Base-by-base conservation (phyloP, 1,140 invertebrate species). In the Onthophagus taurus region DNA sequence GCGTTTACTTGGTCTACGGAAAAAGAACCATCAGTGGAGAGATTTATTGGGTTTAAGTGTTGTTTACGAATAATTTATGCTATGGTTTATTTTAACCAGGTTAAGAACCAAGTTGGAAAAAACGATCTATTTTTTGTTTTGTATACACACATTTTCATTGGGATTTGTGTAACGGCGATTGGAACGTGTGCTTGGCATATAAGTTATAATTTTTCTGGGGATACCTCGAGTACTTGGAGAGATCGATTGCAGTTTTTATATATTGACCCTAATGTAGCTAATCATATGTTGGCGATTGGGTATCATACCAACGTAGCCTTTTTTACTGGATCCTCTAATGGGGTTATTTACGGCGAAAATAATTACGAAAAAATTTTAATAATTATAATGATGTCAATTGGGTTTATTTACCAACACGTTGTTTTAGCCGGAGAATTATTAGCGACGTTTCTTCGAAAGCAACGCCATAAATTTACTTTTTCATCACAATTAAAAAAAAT, bases 371-470 rank as follows among this genome's bases (percentile, higher is more conserved):
- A 34, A 9, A 43, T 21, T 14, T 6, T 18, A n/a, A 17, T 43
- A 9, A 31, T 43, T 3, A 6, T 33, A 9, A 24, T 34, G 11
- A 31, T 43, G 19, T 12, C 33, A 3, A 34, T 29, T 11, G 41
- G 41, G 6, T 43, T 33, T 17, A n/a, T 31, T 43, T 34, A 12
- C 3, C 41, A 43, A 2, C 18, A 31, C 12, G 20, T 43, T 24
- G 7, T 31, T 7, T 33, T 43, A 12, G 31, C 18, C 12, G 30
- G 30, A 16, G 29, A 43, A 21, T 12, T 43, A 11, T 31, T 30
- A 3, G 31, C 30, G 11, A 18, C 4, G 20, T 34, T 43, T 23
- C 13, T 34, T 4, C 18, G 33, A 20, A 2, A 9, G 2, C 33
- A 33, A 9, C 9, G 31, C 13, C 29, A 34, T 16, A 17, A 43